Percentiles rank a stretch among this genome's conserved stretches.
Evolutionary conservation across 2,888 invertebrate species (phyloP).

Genomic region (Saturnia pavonia): DNA sequence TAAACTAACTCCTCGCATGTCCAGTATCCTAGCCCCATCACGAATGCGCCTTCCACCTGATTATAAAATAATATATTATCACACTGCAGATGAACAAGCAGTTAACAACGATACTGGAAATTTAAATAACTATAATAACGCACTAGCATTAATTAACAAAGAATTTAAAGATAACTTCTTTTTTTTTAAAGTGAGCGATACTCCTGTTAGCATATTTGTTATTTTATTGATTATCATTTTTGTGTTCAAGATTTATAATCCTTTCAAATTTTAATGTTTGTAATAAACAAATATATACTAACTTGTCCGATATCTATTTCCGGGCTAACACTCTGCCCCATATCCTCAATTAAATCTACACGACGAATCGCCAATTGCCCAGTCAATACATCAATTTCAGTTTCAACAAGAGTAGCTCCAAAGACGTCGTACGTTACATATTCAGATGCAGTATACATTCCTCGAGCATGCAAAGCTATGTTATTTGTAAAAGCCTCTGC

Average conservation of each 20-base stretch:
- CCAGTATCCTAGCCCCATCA: conserved; percentile 87
- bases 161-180: no score
- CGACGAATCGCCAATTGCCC: conserved; percentile 85
- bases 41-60: conserved; percentile 80
- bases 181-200: no score
- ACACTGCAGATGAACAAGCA: not conserved
- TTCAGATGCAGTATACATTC: conserved; percentile 43
- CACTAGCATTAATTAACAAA: no score
- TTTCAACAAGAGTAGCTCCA: conserved; percentile 84
- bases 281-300: conserved; percentile 21
- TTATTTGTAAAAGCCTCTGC: conserved; percentile 53
- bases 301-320: conserved; percentile 87
- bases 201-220: no score
- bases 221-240: no score
- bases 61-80: not conserved
- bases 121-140: no score
- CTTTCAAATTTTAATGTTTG: not conserved
- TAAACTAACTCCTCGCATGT: conserved; percentile 84
- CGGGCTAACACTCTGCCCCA: conserved; percentile 86
- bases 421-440: conserved; percentile 80
- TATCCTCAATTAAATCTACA: conserved; percentile 87
- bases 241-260: no score
- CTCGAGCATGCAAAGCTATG: conserved; percentile 45
- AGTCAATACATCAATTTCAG: conserved; percentile 89
- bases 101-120: not conserved